Percentiles rank a stretch among this genome's conserved stretches.
Evolutionary conservation across 2,888 invertebrate species (phyloP).

Genomic region (Ormyrus nitidulus): DNA sequence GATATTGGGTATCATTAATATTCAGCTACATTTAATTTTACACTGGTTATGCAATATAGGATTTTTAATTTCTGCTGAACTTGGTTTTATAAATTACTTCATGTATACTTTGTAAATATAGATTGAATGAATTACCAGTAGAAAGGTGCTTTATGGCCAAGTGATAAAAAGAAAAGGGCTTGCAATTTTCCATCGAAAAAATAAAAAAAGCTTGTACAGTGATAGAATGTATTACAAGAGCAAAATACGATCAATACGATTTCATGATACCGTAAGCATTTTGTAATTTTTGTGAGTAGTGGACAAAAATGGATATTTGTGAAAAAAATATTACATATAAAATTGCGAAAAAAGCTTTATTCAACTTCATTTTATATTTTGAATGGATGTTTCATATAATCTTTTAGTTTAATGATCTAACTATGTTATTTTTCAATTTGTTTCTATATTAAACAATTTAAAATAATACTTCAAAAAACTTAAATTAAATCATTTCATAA

Average conservation of each 20-base stretch:
- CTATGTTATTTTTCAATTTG: constrained; percentile 1
- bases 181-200: not conserved
- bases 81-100: constrained; percentile 39
- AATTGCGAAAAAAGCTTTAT: not conserved
- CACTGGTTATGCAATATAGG: not conserved
- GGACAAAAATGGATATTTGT: constrained; percentile 25
- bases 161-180: not conserved
- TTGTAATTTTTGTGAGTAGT: constrained; percentile 24
- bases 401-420: not conserved
- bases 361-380: not conserved
- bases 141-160: constrained; percentile 11
- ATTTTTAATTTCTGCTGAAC: constrained; percentile 14
- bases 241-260: too few species aligned
- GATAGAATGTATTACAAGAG: constrained; percentile 2
- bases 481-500: constrained; percentile 8
- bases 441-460: not conserved
- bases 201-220: constrained; percentile 24
- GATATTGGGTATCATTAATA: not conserved
- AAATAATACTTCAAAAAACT: not conserved
- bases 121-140: constrained; percentile 24
- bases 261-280: too few species aligned
- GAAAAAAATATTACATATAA: constrained; percentile 5
- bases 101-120: constrained; percentile 50
- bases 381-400: not conserved
- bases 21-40: not conserved